Conservation (phyloP, 92 coral and sea anemone species). For the Heliopora coerulea region DNA sequence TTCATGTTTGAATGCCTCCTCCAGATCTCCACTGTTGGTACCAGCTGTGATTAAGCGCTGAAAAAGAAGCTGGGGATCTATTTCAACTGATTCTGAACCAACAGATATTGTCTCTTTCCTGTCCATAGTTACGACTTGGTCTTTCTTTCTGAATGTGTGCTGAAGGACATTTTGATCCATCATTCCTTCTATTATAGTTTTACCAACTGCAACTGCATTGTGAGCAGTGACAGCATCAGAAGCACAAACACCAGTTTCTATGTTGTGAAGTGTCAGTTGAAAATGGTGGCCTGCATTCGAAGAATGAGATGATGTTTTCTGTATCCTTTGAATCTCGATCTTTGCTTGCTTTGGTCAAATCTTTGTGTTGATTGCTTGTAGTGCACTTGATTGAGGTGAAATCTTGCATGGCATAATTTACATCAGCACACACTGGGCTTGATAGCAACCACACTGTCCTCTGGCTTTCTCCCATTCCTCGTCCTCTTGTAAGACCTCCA, state of each 20-base stretch:
- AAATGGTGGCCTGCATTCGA: background rate
- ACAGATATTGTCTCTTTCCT: background rate
- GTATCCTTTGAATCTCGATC: no score
- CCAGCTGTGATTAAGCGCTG: conserved; percentile 3
- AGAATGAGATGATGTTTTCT: background rate
- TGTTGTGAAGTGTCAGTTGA: background rate
- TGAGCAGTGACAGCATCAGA: background rate
- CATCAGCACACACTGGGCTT: conserved; percentile 13
- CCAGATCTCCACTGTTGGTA: no score
- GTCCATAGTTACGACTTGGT: background rate
- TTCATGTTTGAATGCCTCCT: no score
- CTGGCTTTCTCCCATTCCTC: no score
- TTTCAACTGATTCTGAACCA: background rate
- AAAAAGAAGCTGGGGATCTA: background rate
- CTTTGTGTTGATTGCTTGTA: conserved; percentile 13
- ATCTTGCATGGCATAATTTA: background rate
- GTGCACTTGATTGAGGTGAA: background rate
- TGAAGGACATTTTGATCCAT: background rate
- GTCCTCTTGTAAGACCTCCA: background rate
- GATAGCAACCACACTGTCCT: no score
- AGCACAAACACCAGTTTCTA: background rate
- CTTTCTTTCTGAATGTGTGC: conserved; percentile 8
- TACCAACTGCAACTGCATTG: background rate
- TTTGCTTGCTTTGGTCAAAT: background rate
- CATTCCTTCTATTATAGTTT: conserved; percentile 18